Evolutionary conservation across 2,113 vertebrate genomes (phyloP).

Genomic region (Rallus limicola): DNA sequence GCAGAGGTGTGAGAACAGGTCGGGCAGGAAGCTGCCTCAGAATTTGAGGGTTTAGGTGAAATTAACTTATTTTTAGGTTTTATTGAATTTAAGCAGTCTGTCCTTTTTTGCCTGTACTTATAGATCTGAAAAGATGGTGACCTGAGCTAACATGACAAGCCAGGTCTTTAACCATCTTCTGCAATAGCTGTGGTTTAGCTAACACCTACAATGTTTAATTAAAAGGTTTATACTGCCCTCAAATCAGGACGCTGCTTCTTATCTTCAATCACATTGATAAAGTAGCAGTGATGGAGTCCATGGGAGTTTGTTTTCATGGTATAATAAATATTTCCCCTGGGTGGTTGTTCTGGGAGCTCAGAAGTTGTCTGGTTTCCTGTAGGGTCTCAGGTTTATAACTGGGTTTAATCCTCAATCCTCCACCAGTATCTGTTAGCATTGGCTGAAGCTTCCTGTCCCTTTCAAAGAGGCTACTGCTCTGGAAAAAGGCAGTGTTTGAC

Average conservation of each 20-base stretch:
- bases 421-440: background rate
- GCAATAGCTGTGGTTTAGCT: background rate
- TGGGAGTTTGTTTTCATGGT: background rate
- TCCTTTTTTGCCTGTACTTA: background rate
- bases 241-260: rapidly evolving
- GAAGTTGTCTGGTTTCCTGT: background rate
- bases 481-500: background rate
- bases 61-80: background rate
- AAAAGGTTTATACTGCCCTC: background rate
- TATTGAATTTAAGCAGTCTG: background rate
- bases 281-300: background rate
- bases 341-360: background rate
- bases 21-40: background rate
- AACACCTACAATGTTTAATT: background rate
- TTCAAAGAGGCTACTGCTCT: background rate
- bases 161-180: background rate
- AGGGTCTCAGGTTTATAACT: background rate
- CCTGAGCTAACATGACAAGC: background rate
- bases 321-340: background rate
- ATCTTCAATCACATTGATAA: background rate
- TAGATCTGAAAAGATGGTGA: background rate
- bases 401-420: background rate
- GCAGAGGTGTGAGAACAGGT: background rate
- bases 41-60: background rate
- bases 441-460: background rate